Evolutionary conservation across 1,140 invertebrate species (phyloP).

Genomic region (Meloidogyne floridensis): DNA sequence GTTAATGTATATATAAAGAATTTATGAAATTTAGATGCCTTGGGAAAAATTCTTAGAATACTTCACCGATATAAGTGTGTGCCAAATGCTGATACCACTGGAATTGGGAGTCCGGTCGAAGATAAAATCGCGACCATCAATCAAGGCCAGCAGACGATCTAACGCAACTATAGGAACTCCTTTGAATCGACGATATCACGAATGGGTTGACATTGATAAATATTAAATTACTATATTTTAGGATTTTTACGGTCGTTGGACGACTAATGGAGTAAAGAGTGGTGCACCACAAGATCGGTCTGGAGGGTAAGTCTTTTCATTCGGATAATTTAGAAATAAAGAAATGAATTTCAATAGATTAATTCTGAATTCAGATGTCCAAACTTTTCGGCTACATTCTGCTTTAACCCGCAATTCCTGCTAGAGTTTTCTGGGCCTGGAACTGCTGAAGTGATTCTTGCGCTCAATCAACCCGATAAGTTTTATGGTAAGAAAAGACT

Average conservation of each 20-base stretch:
- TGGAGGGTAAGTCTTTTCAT: constrained; percentile 40
- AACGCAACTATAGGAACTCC: constrained; percentile 21
- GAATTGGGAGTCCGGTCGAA: not conserved
- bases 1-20: too few relatives aligned
- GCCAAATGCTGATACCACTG: constrained; percentile 59
- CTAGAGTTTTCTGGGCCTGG: constrained; percentile 47
- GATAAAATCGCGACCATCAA: not conserved
- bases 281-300: constrained; percentile 60
- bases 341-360: too few relatives aligned
- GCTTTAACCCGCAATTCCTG: constrained; percentile 57
- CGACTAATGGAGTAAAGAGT: constrained; percentile 60
- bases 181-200: not conserved
- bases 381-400: constrained; percentile 61
- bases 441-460: constrained; percentile 56
- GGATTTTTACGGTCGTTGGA: constrained; percentile 58
- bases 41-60: constrained; percentile 64
- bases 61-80: constrained; percentile 62
- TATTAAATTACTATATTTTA: constrained; percentile 2
- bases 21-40: constrained; percentile 50
- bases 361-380: constrained; percentile 8
- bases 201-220: constrained; percentile 25
- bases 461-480: constrained; percentile 59
- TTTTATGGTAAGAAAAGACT: constrained; percentile 51
- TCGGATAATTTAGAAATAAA: not conserved
- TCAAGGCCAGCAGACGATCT: constrained; percentile 25